A percentile compares a stretch with the other conserved stretches of the same genome.
phyloP scores from a whole-genome alignment of 1,140 invertebrate species.

The Triops cancriformis region DNA sequence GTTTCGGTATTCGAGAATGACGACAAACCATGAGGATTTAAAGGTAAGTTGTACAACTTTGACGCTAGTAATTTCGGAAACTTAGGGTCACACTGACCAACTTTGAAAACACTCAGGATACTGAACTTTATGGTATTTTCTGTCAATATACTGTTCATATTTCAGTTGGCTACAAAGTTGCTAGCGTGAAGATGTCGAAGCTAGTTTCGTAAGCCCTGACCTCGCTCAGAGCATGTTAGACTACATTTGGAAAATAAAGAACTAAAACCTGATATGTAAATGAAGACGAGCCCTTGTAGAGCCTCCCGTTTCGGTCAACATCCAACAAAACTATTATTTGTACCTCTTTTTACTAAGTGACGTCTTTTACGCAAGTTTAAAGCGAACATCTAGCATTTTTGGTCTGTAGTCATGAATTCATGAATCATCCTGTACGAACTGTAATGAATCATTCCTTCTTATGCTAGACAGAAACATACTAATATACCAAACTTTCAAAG shows the following conservation, averaged over 20 bases:
- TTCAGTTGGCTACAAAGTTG: not conserved
- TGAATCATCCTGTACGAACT: no score
- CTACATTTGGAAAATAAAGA: not conserved
- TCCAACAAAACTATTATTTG: not conserved
- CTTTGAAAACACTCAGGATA: not conserved
- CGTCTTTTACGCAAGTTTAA: no score
- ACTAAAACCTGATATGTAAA: not conserved
- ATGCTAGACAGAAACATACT: no score
- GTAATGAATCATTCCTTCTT: no score
- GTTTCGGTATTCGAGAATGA: not conserved
- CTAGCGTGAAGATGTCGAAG: not conserved
- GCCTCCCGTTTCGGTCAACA: not conserved
- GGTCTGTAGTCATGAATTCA: no score
- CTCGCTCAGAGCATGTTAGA: not conserved
- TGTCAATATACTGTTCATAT: not conserved
- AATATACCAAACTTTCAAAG: no score
- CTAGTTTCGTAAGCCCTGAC: not conserved
- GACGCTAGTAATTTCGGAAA: not conserved
- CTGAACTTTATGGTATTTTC: not conserved
- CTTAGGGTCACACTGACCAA: not conserved
- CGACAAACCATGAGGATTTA: not conserved
- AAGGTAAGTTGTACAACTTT: not conserved
- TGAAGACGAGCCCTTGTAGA: slow-evolving; percentile 4
- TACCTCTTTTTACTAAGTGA: no score
- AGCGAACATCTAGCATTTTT: no score